These are phyloP conservation scores for Festucalex cinctus DNA, from an alignment of 2,113 vertebrate species.

Conservation along the genomic window DNA sequence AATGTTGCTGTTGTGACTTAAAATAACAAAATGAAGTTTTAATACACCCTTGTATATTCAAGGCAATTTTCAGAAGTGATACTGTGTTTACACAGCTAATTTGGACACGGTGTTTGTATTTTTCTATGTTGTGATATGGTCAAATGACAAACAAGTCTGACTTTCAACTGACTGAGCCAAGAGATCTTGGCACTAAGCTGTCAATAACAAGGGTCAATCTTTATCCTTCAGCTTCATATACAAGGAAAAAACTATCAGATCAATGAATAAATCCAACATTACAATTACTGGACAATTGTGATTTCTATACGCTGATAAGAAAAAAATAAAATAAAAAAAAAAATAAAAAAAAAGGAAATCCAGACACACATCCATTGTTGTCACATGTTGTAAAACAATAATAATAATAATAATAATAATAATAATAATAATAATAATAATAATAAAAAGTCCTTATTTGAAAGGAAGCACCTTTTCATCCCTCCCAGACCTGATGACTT, in stretches of 20 bases:
- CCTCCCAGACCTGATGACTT: too few species aligned
- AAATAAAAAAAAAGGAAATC: too few species aligned
- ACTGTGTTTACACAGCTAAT: background rate
- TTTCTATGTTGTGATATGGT: background rate
- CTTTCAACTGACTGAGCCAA: background rate
- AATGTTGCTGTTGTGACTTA: background rate
- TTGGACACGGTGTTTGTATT: background rate
- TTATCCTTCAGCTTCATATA: background rate
- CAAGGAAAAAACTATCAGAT: background rate
- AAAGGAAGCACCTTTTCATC: too few species aligned
- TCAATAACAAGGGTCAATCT: background rate
- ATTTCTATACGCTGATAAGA: too few species aligned
- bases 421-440: too few species aligned
- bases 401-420: too few species aligned
- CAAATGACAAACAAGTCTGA: conserved; percentile 3
- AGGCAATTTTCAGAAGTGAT: background rate
- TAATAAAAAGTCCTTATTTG: too few species aligned
- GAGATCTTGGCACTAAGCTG: background rate
- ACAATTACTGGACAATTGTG: background rate
- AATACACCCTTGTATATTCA: background rate
- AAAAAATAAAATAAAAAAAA: too few species aligned
- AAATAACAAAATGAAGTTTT: background rate
- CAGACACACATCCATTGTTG: too few species aligned
- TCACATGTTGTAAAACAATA: too few species aligned
- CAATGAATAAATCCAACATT: background rate